Evolutionary conservation across 2,113 vertebrate species (phyloP).

Genomic region (Brienomyrus brachyistius): DNA sequence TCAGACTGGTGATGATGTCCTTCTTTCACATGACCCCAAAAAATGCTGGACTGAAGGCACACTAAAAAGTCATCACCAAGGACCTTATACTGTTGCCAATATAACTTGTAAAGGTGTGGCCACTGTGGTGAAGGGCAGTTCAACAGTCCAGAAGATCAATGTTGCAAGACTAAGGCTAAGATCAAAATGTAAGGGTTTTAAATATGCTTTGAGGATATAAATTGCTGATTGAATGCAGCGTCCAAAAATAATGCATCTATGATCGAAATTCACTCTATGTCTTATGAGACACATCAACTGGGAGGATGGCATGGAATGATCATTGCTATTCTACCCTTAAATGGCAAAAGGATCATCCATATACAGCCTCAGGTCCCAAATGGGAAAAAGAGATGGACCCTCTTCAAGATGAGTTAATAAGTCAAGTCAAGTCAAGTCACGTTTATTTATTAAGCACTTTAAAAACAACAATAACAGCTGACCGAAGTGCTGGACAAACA

Average conservation of each 20-base stretch:
- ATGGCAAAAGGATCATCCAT: neutral
- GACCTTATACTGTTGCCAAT: neutral
- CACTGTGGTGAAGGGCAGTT: neutral
- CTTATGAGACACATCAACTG: too few relatives aligned
- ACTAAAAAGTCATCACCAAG: neutral
- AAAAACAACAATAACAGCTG: too few relatives aligned
- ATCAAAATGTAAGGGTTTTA: too few relatives aligned
- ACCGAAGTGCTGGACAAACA: too few relatives aligned
- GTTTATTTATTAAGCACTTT: too few relatives aligned
- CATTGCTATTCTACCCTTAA: neutral
- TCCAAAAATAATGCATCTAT: too few relatives aligned
- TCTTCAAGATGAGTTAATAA: neutral
- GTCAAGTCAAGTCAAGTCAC: too few relatives aligned
- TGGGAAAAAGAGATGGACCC: neutral
- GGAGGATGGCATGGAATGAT: neutral
- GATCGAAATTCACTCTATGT: too few relatives aligned
- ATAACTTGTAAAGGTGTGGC: neutral
- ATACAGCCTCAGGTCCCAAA: neutral
- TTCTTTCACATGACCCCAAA: neutral
- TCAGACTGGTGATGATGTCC: neutral
- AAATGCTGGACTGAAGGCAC: neutral
- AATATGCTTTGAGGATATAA: too few relatives aligned
- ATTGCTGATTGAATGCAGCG: too few relatives aligned
- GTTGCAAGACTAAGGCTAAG: too few relatives aligned
- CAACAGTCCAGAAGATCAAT: neutral